Conservation (phyloP, 2,888 invertebrate species). For the Temnothorax unifasciatus region DNA sequence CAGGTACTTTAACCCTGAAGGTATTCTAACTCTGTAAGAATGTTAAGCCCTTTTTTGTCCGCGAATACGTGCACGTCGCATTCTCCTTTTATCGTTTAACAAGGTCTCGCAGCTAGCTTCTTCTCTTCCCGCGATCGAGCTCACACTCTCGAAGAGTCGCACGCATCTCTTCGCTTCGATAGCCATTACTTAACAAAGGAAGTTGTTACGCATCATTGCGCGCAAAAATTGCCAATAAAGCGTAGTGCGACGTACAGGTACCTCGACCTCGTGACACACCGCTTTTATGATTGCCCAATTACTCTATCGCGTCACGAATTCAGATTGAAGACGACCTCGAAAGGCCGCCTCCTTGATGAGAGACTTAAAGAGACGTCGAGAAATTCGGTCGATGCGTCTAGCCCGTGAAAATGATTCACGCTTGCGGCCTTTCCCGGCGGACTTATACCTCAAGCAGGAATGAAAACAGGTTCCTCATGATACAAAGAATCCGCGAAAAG, state of each 20-base stretch:
- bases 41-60: not conserved
- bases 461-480: not conserved
- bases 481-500: not conserved
- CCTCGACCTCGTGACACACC: slow-evolving; percentile 63
- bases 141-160: slow-evolving; percentile 8
- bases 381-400: slow-evolving; percentile 32
- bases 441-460: not conserved
- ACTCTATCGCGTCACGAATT: slow-evolving; percentile 61
- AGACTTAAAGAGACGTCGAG: not conserved
- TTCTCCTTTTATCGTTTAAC: slow-evolving; percentile 21
- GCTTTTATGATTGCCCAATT: slow-evolving; percentile 64
- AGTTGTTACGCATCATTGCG: slow-evolving; percentile 63
- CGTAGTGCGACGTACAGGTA: slow-evolving; percentile 59
- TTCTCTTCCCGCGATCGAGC: slow-evolving; percentile 15
- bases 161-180: slow-evolving; percentile 15
- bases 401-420: slow-evolving; percentile 37
- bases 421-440: not conserved
- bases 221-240: slow-evolving; percentile 65
- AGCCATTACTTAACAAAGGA: slow-evolving; percentile 53
- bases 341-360: slow-evolving; percentile 60
- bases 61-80: not conserved
- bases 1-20: not conserved
- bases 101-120: not conserved
- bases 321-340: slow-evolving; percentile 57
- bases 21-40: not conserved